Percentiles rank a stretch among this genome's conserved stretches.
phyloP scores from a whole-genome alignment of 2,797 vertebrate genomes.

The Onychomys leucogaster region DNA sequence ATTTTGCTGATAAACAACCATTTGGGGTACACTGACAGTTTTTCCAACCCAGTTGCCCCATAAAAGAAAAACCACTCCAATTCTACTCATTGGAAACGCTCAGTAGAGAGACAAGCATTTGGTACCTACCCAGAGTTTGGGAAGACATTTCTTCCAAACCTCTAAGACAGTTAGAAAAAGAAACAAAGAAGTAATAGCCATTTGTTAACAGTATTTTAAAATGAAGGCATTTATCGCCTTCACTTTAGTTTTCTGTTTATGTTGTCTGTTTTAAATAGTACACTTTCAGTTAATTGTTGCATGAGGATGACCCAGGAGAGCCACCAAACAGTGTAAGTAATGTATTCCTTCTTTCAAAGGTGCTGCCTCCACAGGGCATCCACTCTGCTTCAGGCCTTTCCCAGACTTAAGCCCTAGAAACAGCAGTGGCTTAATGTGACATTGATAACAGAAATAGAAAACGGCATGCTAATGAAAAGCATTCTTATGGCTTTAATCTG shows the following conservation, averaged over 20 bases:
- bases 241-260: background rate
- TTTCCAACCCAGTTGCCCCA: constrained; percentile 9
- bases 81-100: background rate
- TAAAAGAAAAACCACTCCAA: constrained; percentile 45
- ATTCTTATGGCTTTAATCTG: constrained; percentile 15
- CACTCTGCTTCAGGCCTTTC: constrained; percentile 11
- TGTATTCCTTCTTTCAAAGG: constrained; percentile 40
- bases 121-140: background rate
- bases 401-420: background rate
- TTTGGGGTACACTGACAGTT: background rate
- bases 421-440: background rate
- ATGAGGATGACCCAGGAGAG: background rate
- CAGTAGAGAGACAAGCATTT: background rate
- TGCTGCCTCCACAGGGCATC: background rate
- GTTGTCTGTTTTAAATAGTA: background rate
- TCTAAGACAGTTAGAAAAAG: constrained; percentile 32
- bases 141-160: constrained; percentile 31
- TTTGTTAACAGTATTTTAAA: constrained; percentile 41
- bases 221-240: constrained; percentile 26
- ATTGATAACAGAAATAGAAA: background rate
- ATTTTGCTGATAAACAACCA: constrained; percentile 16
- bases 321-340: background rate
- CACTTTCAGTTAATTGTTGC: constrained; percentile 52
- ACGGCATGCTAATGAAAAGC: constrained; percentile 39
- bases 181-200: background rate